Percentiles rank a stretch among this genome's conserved stretches.
Evolutionary conservation across 2,113 vertebrate genomes (phyloP).

Genomic region (Carassius gibelio): DNA sequence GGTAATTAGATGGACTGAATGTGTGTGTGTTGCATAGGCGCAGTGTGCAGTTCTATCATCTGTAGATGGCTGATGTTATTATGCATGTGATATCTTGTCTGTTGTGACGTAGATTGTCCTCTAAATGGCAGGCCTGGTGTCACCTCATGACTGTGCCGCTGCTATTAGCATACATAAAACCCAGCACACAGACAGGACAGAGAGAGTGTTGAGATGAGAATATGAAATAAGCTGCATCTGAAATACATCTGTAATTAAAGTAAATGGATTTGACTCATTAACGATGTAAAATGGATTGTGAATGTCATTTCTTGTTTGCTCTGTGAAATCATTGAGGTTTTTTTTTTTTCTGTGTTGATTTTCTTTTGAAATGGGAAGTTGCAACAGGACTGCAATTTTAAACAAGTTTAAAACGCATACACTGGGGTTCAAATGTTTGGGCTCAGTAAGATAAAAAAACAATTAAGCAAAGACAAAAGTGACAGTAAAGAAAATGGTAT

Average conservation of each 20-base stretch:
- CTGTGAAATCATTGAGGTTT: not conserved
- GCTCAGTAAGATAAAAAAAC: no score
- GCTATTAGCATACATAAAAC: slow-evolving; percentile 28
- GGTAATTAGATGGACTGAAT: not conserved
- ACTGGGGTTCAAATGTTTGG: no score
- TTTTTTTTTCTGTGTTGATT: not conserved
- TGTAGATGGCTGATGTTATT: slow-evolving; percentile 28
- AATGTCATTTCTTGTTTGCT: not conserved
- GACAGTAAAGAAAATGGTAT: no score
- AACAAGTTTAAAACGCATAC: no score
- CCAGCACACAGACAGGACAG: not conserved
- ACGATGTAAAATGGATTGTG: not conserved
- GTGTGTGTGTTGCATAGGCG: not conserved
- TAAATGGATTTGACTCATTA: not conserved
- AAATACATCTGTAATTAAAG: not conserved
- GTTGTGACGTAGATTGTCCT: slow-evolving; percentile 29
- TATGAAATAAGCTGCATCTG: not conserved
- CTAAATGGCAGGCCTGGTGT: slow-evolving; percentile 44
- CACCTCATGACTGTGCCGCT: not conserved
- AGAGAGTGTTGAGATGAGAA: not conserved
- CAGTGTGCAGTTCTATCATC: not conserved
- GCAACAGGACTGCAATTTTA: no score
- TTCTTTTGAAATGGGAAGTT: not conserved
- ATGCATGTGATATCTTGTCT: slow-evolving; percentile 15
- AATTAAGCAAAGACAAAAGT: no score